Base-by-base conservation (phyloP, 2,888 invertebrate species). In the Brachypalpus laphriformis region DNA sequence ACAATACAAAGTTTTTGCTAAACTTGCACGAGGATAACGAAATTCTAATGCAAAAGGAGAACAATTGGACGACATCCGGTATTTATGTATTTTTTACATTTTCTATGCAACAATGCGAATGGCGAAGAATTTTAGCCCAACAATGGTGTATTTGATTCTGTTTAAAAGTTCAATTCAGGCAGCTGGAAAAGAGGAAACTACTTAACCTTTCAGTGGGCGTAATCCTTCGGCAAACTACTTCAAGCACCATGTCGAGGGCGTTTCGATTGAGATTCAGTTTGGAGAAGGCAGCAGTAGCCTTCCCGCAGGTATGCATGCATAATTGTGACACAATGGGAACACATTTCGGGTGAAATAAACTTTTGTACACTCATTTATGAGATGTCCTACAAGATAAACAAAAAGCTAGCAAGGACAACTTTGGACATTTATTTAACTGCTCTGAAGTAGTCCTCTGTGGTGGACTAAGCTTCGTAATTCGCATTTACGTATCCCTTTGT, bases 341-440 rank as follows among this genome's bases (percentile, higher is more conserved):
- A 66, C 47, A 65, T 63, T 81, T 56, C 59, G 65, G 54, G 45
- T 49, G 61, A 70, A 47, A 49, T 49, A 74, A 78, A 78, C 72
- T 56, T 78, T 74, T 83, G 72, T 78, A 74, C 22, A 78, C 68
- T 78, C 74, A 74, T 78, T 83, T 83, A 83, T 68, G 78, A 74
- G 83, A 74, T 78, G 83, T 83, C 83, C 83, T 68, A 83, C 83
- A 83, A 78, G 74, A 78, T 78, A 78, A 83, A 63, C 78, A 74
- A 70, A 83, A 68, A 74, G 68, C 78, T 59, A 49, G 18, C 70
- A 40, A 57, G 47, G 78, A 54, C 18, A 82, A 82, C 65, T 82
- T 82, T 68, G 71, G 77, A 77, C 77, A 77, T 82, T 82, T 82
- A 77, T 77, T 77, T 54, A 54, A 65, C 31, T 45, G 51, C 25